phyloP scores from a whole-genome alignment of 2,888 invertebrate species.

The Torymus texanus region DNA sequence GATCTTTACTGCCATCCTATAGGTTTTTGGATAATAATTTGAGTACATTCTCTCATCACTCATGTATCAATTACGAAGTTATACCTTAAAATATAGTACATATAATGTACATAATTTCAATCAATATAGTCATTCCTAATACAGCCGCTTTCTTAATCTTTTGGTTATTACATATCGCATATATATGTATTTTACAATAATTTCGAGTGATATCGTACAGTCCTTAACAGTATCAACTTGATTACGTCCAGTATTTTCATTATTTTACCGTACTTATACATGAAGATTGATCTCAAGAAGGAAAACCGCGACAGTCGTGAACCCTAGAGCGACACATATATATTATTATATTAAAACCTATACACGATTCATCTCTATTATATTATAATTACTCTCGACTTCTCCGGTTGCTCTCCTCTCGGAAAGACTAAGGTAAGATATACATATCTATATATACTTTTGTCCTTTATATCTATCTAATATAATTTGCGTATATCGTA shows the following conservation, averaged over 20 bases:
- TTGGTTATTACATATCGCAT: too few relatives aligned
- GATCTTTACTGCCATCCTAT: too few relatives aligned
- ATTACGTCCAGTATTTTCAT: neutral
- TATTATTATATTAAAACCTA: constrained; percentile 27
- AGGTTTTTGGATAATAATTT: too few relatives aligned
- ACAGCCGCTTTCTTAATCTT: too few relatives aligned
- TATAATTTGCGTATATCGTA: constrained; percentile 49
- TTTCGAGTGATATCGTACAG: too few relatives aligned
- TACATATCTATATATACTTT: constrained; percentile 31
- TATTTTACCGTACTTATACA: neutral
- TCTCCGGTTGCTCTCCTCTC: constrained; percentile 26
- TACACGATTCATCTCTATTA: constrained; percentile 31
- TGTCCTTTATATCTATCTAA: constrained; percentile 46
- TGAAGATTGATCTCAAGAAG: constrained; percentile 25
- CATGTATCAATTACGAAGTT: too few relatives aligned
- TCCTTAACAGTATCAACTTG: too few relatives aligned
- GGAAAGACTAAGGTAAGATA: constrained; percentile 19
- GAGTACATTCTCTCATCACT: too few relatives aligned
- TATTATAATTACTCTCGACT: constrained; percentile 15
- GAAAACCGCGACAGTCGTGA: constrained; percentile 33
- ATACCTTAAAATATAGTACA: too few relatives aligned
- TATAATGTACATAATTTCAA: too few relatives aligned
- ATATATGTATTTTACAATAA: too few relatives aligned
- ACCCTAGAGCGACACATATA: constrained; percentile 7
- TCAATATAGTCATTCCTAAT: too few relatives aligned